Evolutionary conservation across 2,113 vertebrate species (phyloP), one percentile per base, ranked within the genome.

Genomic region (Plectropomus leopardus): DNA sequence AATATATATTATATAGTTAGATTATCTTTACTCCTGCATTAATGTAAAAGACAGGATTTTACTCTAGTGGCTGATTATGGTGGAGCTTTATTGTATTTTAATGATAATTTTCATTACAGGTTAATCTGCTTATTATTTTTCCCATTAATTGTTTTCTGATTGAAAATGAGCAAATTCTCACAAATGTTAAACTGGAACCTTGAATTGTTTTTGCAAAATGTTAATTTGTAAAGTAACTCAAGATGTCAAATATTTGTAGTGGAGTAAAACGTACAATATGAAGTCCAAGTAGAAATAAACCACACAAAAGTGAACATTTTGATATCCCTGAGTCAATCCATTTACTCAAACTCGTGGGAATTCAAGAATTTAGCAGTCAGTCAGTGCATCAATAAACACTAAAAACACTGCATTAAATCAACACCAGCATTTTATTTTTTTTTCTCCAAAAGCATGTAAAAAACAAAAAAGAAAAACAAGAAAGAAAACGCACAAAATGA

Each of bases 371-470:
- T 6, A 23, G 4, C 2, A 2, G 44, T 32, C 2, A 2, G 44
- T 32, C 11, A 24, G 55, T 13, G 30, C 10, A 6, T 68, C 9
- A 71, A 75, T 53, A 51, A 40, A 78, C 19, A 59, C 19, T 9
- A 0, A 67, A 51, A 32, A 3, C 47, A 54, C 16, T 6, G 10
- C 8, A 47, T 78, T 58, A 82, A 88, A 84, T 89, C 78, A 91
- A 94, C 93, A 94, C 91, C 90, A 91, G 93, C 93, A 89, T 93
- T 94, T 92, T 71, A 82, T 40, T 40, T 40, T 40, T 36, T 91
- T 88, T 91, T 92, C 75, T 92, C 76, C 79, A 93, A 95, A 94
- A 93, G 89, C 82, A 93, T 91, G 92, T 94, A 94, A 92, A 94
- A 93, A 93, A 88, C 24, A 63, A 83, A 69, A 90, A 85, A 7